A percentile compares a stretch with the other conserved stretches of the same genome.
These are phyloP conservation scores for Epirrhoe alternata DNA, from an alignment of 2,888 invertebrate genomes.

Conservation along the genomic window DNA sequence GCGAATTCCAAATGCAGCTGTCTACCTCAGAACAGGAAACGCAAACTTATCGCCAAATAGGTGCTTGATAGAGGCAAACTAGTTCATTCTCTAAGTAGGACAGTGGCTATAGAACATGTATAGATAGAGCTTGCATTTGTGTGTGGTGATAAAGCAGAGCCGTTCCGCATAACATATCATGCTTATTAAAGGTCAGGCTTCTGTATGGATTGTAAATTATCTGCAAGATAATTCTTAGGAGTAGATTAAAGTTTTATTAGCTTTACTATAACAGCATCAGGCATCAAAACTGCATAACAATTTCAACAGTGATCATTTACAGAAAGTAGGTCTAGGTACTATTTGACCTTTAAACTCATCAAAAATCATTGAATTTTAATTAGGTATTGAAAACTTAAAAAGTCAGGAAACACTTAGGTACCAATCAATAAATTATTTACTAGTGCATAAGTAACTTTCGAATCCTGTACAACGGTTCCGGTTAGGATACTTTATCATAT, in stretches of 20 bases:
- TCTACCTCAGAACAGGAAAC: conserved; percentile 54
- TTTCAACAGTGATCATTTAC: too few relatives aligned
- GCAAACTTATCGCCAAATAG: conserved; percentile 46
- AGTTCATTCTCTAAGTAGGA: conserved; percentile 50
- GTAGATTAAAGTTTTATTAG: neutral
- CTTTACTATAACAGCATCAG: conserved; percentile 3
- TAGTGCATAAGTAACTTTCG: conserved; percentile 12
- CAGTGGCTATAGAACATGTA: conserved; percentile 43
- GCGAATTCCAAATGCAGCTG: conserved; percentile 46
- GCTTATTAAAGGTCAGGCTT: conserved; percentile 41
- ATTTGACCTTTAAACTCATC: too few relatives aligned
- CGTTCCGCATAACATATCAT: conserved; percentile 46
- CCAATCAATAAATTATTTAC: neutral
- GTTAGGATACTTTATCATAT: conserved; percentile 37
- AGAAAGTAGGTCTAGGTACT: too few relatives aligned
- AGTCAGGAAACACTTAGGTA: neutral
- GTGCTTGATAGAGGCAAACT: conserved; percentile 53
- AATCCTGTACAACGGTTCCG: conserved; percentile 34
- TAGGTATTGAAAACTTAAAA: neutral
- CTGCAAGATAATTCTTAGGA: conserved; percentile 9
- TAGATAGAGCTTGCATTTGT: conserved; percentile 34
- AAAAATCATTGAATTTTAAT: neutral
- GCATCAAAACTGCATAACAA: conserved; percentile 5
- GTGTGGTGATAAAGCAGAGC: conserved; percentile 38
- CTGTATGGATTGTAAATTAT: conserved; percentile 24